Conservation (phyloP, 2,113 vertebrate genomes). For the Neolamprologus kungweensis region DNA sequence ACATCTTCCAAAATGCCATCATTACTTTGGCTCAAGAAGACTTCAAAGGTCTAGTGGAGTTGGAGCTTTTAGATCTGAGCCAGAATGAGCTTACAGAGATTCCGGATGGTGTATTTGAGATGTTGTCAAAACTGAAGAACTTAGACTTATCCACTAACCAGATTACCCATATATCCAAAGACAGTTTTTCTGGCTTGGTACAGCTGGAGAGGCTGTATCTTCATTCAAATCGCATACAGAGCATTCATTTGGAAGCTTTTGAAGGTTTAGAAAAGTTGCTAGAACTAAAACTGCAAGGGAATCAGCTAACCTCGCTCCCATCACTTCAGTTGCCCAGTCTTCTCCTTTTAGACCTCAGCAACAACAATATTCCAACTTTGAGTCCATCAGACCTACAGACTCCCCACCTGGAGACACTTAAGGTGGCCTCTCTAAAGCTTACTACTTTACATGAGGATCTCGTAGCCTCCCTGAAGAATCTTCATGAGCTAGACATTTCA, state of each 20-base stretch:
- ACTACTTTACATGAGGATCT: slow-evolving; percentile 71
- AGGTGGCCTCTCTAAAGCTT: slow-evolving; percentile 77
- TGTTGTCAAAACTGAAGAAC: slow-evolving; percentile 78
- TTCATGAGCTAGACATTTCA: slow-evolving; percentile 84
- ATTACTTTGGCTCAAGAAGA: slow-evolving; percentile 66
- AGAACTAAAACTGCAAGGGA: slow-evolving; percentile 86
- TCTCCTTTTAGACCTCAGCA: slow-evolving; percentile 85
- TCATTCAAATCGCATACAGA: slow-evolving; percentile 78
- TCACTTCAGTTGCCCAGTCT: slow-evolving; percentile 75
- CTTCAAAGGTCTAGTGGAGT: slow-evolving; percentile 69
- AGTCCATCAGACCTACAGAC: slow-evolving; percentile 66
- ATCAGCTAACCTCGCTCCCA: slow-evolving; percentile 75
- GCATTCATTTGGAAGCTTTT: slow-evolving; percentile 80
- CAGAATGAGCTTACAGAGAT: slow-evolving; percentile 82
- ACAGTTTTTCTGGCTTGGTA: slow-evolving; percentile 81
- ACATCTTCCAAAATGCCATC: slow-evolving; percentile 82
- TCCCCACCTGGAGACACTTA: slow-evolving; percentile 78
- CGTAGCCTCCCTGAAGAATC: slow-evolving; percentile 74
- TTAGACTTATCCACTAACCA: slow-evolving; percentile 84
- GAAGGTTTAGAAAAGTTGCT: slow-evolving; percentile 76
- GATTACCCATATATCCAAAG: slow-evolving; percentile 80
- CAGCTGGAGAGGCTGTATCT: slow-evolving; percentile 87
- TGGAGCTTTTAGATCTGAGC: slow-evolving; percentile 83
- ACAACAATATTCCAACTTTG: slow-evolving; percentile 74
- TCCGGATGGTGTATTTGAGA: slow-evolving; percentile 77